These are phyloP conservation scores for Lethenteron camtschaticum DNA, from an alignment of 2,113 vertebrate species.

Conservation along the genomic window DNA sequence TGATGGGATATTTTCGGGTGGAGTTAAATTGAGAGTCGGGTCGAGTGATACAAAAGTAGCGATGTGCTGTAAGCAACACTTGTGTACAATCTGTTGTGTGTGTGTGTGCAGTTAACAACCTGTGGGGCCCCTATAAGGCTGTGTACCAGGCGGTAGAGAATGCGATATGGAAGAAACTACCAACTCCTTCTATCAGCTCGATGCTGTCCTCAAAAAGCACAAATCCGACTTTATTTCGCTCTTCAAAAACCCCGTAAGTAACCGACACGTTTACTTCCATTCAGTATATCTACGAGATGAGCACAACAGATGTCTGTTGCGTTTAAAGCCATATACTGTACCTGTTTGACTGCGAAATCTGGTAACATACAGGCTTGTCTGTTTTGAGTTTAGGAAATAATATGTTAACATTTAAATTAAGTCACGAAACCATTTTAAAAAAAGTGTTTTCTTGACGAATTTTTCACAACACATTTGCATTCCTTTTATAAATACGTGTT, in stretches of 20 bases:
- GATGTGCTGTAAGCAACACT: not conserved
- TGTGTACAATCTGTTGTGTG: not conserved
- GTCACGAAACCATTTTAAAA: no score
- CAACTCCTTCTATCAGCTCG: not conserved
- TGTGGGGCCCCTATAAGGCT: conserved; percentile 1
- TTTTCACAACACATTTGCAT: not conserved
- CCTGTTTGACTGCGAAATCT: no score
- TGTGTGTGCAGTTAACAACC: not conserved
- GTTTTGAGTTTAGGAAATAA: no score
- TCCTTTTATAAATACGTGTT: not conserved
- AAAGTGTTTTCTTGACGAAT: not conserved
- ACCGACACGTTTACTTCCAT: not conserved
- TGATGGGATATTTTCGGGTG: no score
- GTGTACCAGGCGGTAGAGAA: not conserved
- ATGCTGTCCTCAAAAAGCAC: conserved; percentile 1
- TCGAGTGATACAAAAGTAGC: no score
- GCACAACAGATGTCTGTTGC: no score
- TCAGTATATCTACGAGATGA: no score
- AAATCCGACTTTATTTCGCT: conserved; percentile 1
- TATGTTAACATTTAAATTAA: no score
- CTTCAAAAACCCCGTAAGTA: not conserved
- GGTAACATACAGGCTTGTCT: no score
- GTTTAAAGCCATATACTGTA: no score
- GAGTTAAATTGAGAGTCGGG: no score
- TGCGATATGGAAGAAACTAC: not conserved